Percentiles rank a stretch among this genome's conserved stretches.
Conservation (phyloP, 1,140 invertebrate genomes). For the Eriocheir sinensis region DNA sequence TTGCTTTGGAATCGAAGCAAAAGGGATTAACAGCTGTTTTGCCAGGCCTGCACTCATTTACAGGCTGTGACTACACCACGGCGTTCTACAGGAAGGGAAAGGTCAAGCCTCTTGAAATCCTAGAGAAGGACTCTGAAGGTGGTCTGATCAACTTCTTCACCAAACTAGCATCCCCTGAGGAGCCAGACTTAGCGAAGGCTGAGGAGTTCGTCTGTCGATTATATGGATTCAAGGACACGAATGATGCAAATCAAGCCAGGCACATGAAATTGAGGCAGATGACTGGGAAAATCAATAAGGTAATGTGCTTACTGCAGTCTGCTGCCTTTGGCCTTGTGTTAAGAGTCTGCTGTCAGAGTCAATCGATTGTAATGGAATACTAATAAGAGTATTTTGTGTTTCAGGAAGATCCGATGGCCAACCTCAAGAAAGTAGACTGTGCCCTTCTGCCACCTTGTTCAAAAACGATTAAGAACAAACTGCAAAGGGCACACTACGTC, state of each 20-base stretch:
- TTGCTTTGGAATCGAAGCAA: not conserved
- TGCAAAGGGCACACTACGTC: not conserved
- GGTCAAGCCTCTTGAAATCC: not conserved
- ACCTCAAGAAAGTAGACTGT: not conserved
- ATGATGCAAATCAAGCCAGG: constrained; percentile 16
- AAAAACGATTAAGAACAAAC: not conserved
- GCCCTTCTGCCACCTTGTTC: constrained; percentile 28
- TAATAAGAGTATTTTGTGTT: not conserved
- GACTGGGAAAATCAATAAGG: constrained; percentile 7
- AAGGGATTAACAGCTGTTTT: not conserved
- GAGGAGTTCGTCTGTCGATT: not conserved
- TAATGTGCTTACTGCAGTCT: no score
- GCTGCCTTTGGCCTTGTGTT: no score
- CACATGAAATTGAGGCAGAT: not conserved
- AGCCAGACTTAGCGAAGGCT: not conserved
- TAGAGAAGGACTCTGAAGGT: not conserved
- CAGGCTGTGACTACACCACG: constrained; percentile 3
- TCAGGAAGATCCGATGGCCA: constrained; percentile 30
- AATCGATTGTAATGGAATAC: no score
- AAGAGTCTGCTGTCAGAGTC: no score
- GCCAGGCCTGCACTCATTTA: not conserved
- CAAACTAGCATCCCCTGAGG: not conserved
- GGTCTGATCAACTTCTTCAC: not conserved
- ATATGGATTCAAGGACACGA: not conserved
- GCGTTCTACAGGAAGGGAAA: constrained; percentile 38